phyloP scores from a whole-genome alignment of 2,888 invertebrate genomes.

The Icerya purchasi region DNA sequence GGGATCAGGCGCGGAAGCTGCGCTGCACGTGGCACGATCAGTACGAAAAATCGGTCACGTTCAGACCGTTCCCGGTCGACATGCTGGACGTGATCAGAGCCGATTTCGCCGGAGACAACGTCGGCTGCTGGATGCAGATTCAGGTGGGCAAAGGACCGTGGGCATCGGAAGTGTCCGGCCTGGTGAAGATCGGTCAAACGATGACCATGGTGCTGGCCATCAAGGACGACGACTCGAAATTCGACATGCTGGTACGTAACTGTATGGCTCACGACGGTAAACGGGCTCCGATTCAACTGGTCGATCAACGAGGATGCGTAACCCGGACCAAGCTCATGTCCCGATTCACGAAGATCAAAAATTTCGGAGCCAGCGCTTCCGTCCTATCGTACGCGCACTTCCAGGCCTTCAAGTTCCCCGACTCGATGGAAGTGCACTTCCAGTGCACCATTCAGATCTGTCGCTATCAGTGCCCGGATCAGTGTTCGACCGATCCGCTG shows the following conservation, averaged over 20 bases:
- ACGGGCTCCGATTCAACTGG: conserved; percentile 76
- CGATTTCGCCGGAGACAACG: conserved; percentile 85
- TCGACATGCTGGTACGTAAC: conserved; percentile 84
- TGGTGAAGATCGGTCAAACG: conserved; percentile 85
- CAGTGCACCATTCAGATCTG: conserved; percentile 89
- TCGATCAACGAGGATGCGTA: conserved; percentile 80
- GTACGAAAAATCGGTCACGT: conserved; percentile 85
- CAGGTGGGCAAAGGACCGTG: conserved; percentile 88
- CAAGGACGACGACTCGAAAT: conserved; percentile 83
- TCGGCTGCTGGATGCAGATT: conserved; percentile 94
- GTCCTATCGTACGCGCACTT: conserved; percentile 81
- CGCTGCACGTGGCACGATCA: conserved; percentile 90
- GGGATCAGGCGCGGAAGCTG: conserved; percentile 82
- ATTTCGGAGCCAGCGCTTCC: conserved; percentile 80
- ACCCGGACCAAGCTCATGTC: conserved; percentile 83
- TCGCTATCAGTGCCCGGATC: conserved; percentile 77
- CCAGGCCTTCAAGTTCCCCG: conserved; percentile 89
- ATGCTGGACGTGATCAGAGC: conserved; percentile 87
- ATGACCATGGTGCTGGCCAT: conserved; percentile 94
- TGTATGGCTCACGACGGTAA: conserved; percentile 89
- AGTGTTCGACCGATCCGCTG: conserved; percentile 46
- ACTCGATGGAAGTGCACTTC: conserved; percentile 90
- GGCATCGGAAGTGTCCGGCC: conserved; percentile 83
- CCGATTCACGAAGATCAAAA: conserved; percentile 80
- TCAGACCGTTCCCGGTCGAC: conserved; percentile 83